Base-by-base conservation (phyloP, 2,113 vertebrate species). In the Pteropus alecto region DNA sequence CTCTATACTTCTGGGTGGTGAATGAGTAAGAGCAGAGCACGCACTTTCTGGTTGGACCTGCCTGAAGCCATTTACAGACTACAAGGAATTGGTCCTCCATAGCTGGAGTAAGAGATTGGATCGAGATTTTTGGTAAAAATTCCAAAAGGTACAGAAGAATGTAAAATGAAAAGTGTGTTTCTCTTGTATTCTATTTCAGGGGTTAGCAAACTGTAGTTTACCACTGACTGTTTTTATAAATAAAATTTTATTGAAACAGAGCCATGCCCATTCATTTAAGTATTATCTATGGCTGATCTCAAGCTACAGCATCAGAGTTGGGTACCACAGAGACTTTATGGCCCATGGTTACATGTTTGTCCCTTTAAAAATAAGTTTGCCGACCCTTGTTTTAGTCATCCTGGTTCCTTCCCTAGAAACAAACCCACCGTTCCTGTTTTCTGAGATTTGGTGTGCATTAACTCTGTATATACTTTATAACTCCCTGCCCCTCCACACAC, bases 51-150 rank as follows among this genome's bases (percentile, higher is more conserved):
- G 21, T 58, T 77, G 71, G 35, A 93, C 56, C 65, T 92, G 21
- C 38, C 48, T 33, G 21, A 90, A 89, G 43, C 61, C 58, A 60
- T 61, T 65, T 38, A 46, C 0, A 24, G 19, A 46, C n/a, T 90
- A 6, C 7, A 74, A 61, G 48, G 41, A 61, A 90, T 4, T 93
- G 30, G 26, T 63, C 33, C 41, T 26, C 51, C 18, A 1, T n/a
- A 87, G 26, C 43, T 90, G 73, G 56, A 73, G 65, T 22, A 30
- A 91, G 60, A 87, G 54, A 70, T 35, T 18, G 9, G 61, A 22
- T 35, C 24, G 85, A 60, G 65, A 46, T 60, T 54, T 90, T 70
- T 73, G 24, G 68, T 90, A 48, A 74, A 92, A 93, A n/a, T 58
- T 33, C 3, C 21, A 26, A 19, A 93, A 86, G 71, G 35, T 61